A percentile compares a stretch with the other conserved stretches of the same genome.
Evolutionary conservation across 2,888 invertebrate species (phyloP).

Genomic region (Drosophila atripex): DNA sequence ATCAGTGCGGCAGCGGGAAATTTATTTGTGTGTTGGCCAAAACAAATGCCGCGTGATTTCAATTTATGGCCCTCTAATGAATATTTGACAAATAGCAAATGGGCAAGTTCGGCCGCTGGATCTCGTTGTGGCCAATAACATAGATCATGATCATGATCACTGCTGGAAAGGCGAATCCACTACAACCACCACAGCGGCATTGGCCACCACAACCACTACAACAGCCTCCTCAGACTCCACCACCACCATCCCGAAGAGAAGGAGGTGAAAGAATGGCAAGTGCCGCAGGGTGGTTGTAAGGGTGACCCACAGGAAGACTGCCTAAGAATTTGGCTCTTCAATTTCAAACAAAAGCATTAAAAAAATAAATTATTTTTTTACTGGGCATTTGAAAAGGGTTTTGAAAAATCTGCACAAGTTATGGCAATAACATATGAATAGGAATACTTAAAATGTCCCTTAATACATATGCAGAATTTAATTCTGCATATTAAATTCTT

Average conservation of each 20-base stretch:
- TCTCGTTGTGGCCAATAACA: slow-evolving; percentile 53
- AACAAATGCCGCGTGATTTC: slow-evolving; percentile 64
- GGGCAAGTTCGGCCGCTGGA: slow-evolving; percentile 45
- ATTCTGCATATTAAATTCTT: too few species aligned
- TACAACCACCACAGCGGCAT: not conserved
- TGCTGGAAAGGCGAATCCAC: slow-evolving; percentile 15
- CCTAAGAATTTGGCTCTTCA: not conserved
- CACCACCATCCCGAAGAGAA: not conserved
- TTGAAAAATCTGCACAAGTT: not conserved
- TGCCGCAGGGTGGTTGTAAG: slow-evolving; percentile 10
- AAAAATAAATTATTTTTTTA: not conserved
- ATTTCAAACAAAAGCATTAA: not conserved
- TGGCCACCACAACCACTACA: not conserved
- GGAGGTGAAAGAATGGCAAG: slow-evolving; percentile 5
- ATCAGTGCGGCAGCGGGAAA: slow-evolving; percentile 66
- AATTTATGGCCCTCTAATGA: slow-evolving; percentile 75
- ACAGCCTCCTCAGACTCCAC: not conserved
- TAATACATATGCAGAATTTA: too few species aligned
- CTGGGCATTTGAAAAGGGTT: not conserved
- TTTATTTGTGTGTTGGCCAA: slow-evolving; percentile 66
- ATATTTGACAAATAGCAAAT: slow-evolving; percentile 77
- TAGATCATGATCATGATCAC: slow-evolving; percentile 56
- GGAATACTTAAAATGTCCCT: too few species aligned
- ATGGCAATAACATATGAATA: too few species aligned
- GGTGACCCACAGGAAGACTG: not conserved